Conservation (phyloP, 2,797 vertebrate genomes). For the Pempheris klunzingeri region DNA sequence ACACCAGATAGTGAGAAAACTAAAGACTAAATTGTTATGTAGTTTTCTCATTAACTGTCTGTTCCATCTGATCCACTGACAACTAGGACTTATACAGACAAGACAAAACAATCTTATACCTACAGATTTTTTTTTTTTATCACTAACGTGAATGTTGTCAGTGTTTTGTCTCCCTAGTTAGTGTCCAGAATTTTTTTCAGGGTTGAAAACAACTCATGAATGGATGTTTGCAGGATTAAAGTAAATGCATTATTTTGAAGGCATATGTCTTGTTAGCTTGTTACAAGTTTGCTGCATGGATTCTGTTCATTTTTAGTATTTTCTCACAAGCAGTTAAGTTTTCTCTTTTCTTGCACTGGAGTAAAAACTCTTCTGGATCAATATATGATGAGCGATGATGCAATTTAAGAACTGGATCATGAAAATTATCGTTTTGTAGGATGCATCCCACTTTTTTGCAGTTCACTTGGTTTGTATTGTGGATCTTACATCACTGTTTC, state of each 20-base stretch:
- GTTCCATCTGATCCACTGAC: conserved; percentile 10
- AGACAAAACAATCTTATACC: not conserved
- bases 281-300: not conserved
- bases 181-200: too few species aligned
- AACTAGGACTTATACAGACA: not conserved
- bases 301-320: not conserved
- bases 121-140: too few species aligned
- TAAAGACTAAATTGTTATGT: conserved; percentile 11
- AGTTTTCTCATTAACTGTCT: conserved; percentile 24
- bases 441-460: not conserved
- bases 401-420: conserved; percentile 1
- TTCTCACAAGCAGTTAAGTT: not conserved
- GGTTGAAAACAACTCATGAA: not conserved
- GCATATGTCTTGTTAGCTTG: not conserved
- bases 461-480: not conserved
- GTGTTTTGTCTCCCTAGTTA: not conserved
- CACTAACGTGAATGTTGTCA: not conserved
- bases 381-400: conserved; percentile 4
- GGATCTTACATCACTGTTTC: not conserved
- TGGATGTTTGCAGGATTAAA: not conserved
- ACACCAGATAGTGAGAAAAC: conserved; percentile 1
- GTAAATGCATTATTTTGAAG: not conserved
- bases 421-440: not conserved
- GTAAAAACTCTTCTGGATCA: conserved; percentile 6
- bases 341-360: not conserved